phyloP scores from a whole-genome alignment of 2,797 vertebrate species.

The Pangasius djambal region DNA sequence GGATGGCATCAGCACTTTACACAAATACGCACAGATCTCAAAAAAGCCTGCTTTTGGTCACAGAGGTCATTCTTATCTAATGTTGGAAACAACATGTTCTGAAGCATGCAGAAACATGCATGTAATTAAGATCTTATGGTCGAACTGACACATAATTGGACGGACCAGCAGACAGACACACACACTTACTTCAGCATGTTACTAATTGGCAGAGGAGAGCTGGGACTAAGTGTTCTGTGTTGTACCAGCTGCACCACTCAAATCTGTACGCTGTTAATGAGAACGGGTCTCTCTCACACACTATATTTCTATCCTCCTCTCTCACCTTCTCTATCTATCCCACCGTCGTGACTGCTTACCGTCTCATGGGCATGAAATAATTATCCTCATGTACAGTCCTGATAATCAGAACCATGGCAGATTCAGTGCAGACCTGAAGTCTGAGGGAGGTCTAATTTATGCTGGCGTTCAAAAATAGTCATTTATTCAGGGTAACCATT shows the following conservation, averaged over 20 bases:
- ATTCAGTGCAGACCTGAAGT: conserved; percentile 11
- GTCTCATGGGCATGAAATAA: conserved; percentile 26
- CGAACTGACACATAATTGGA: conserved; percentile 34
- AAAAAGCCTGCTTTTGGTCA: neutral
- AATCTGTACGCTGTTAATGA: conserved; percentile 49
- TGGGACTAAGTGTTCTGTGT: conserved; percentile 51
- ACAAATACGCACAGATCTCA: conserved; percentile 9
- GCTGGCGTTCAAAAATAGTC: conserved; percentile 23
- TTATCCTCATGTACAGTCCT: conserved; percentile 33
- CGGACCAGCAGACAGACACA: conserved; percentile 27
- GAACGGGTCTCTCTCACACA: conserved; percentile 29
- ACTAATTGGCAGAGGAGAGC: conserved; percentile 50
- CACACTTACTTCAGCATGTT: conserved; percentile 46
- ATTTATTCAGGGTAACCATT: conserved; percentile 37
- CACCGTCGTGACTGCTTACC: conserved; percentile 23
- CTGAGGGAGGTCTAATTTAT: conserved; percentile 27
- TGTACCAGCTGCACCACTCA: conserved; percentile 53
- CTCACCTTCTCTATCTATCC: conserved; percentile 31
- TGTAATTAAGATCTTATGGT: neutral
- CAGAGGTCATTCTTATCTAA: neutral
- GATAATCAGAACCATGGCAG: conserved; percentile 15
- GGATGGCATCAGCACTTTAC: conserved; percentile 40
- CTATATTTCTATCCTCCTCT: conserved; percentile 16
- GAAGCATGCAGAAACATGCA: conserved; percentile 28
- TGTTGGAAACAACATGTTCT: neutral